These are phyloP conservation scores for Sinonovacula constricta DNA, from an alignment of 1,140 invertebrate genomes.

Conservation along the genomic window DNA sequence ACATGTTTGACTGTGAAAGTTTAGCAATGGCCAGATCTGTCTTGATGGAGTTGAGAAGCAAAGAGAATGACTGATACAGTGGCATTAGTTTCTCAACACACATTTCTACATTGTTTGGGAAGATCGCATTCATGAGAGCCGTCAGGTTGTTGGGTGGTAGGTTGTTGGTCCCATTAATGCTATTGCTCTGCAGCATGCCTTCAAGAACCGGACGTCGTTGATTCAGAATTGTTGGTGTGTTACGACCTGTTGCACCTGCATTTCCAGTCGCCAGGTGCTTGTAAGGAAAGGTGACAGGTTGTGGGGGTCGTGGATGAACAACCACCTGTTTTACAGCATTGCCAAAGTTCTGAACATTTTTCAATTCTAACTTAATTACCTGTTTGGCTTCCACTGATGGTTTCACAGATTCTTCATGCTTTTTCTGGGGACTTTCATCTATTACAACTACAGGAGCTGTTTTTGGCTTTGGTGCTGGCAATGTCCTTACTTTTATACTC, in stretches of 20 bases:
- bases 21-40: conserved; percentile 44
- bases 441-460: conserved; percentile 30
- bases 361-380: neutral
- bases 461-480: conserved; percentile 21
- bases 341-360: neutral
- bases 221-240: neutral
- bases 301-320: neutral
- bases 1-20: conserved; percentile 12
- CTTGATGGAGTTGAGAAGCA: conserved; percentile 34
- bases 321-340: neutral
- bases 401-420: neutral
- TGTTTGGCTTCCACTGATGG: neutral
- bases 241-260: neutral
- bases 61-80: conserved; percentile 25
- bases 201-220: neutral
- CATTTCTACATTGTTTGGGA: conserved; percentile 30
- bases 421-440: conserved; percentile 6
- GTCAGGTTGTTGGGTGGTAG: conserved; percentile 15
- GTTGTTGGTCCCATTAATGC: neutral
- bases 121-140: conserved; percentile 3
- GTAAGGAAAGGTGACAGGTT: neutral
- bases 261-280: neutral
- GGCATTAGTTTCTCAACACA: conserved; percentile 30
- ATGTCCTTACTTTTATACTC: neutral
- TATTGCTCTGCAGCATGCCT: neutral